Conservation (phyloP, 1,140 invertebrate genomes). For the Chironomus striatipennis region DNA sequence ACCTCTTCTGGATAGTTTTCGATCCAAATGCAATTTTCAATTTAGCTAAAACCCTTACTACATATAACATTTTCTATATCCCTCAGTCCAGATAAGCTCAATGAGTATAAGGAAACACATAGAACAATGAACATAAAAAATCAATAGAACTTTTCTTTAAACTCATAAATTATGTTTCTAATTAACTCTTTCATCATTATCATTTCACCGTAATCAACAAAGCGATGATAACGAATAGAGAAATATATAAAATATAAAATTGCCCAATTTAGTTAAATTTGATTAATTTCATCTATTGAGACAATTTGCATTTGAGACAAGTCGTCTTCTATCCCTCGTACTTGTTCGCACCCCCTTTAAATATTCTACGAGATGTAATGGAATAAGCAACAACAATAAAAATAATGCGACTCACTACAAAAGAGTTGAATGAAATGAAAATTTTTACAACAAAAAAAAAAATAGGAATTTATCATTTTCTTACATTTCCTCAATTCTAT, state of each 20-base stretch:
- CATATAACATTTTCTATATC: too few species aligned
- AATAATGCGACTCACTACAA: background rate
- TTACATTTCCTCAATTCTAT: constrained; percentile 17
- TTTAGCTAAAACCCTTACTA: too few species aligned
- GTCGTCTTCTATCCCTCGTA: background rate
- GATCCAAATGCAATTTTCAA: too few species aligned
- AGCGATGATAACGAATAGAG: background rate
- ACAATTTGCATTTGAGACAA: constrained; percentile 11
- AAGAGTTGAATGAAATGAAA: background rate
- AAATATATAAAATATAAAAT: background rate
- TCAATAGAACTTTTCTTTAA: too few species aligned
- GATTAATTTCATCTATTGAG: background rate
- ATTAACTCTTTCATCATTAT: constrained; percentile 9
- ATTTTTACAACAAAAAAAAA: background rate
- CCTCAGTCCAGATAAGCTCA: too few species aligned
- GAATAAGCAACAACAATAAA: too few species aligned
- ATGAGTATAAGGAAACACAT: too few species aligned
- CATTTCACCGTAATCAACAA: background rate
- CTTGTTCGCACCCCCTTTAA: constrained; percentile 1
- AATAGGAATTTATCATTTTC: constrained; percentile 22
- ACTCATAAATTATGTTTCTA: background rate
- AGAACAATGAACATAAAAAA: too few species aligned
- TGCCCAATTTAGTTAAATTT: constrained; percentile 19
- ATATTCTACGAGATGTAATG: background rate
- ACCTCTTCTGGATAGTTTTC: too few species aligned